Conservation (phyloP, 53 echinoderm and acorn worm species). For the Antedon mediterranea region DNA sequence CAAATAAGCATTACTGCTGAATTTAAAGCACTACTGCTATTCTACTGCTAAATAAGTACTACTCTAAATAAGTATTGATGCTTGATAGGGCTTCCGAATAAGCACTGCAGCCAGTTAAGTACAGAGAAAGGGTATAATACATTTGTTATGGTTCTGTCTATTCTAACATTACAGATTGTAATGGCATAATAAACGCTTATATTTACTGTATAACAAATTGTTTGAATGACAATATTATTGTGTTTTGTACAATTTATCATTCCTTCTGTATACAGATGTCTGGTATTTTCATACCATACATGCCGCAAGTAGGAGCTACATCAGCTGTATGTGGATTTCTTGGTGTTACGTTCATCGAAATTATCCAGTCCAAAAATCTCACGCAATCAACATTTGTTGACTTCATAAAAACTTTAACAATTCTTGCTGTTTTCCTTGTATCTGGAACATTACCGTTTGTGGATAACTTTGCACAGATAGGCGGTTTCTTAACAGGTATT, state of each 20-base stretch:
- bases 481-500: conserved; percentile 1
- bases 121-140: too few species aligned
- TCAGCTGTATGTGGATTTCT: conserved; percentile 8
- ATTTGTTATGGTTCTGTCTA: too few species aligned
- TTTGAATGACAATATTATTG: too few species aligned
- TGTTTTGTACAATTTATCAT: neutral
- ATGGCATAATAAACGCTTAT: too few species aligned
- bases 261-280: conserved; percentile 4
- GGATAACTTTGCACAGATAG: conserved; percentile 18
- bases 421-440: neutral
- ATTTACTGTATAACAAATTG: too few species aligned
- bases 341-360: conserved; percentile 7
- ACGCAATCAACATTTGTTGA: neutral
- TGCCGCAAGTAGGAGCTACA: conserved; percentile 12
- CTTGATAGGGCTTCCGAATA: too few species aligned
- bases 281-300: conserved; percentile 10
- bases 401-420: neutral
- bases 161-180: too few species aligned
- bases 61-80: too few species aligned
- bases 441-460: conserved; percentile 17
- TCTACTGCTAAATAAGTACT: too few species aligned
- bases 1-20: too few species aligned
- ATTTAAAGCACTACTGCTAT: too few species aligned
- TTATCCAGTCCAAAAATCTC: neutral
- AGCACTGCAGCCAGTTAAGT: too few species aligned